Conservation (phyloP, 2,888 invertebrate genomes). For the Dolichomitus sp. region DNA sequence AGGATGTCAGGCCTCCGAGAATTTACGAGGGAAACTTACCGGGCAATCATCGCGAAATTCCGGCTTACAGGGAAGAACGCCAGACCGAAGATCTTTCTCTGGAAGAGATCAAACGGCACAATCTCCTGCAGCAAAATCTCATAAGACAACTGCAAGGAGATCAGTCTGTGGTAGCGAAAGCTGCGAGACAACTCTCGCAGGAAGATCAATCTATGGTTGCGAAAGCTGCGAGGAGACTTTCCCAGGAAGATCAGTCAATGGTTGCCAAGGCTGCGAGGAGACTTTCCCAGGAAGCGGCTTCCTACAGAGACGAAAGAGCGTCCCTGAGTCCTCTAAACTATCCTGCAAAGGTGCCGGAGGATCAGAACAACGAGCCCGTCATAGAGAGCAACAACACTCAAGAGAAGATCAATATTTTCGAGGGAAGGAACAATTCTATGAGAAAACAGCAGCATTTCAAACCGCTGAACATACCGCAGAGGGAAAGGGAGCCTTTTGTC, state of each 20-base stretch:
- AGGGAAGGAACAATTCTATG: slow-evolving; percentile 70
- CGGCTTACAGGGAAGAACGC: not conserved
- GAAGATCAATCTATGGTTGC: slow-evolving; percentile 58
- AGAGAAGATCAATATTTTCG: slow-evolving; percentile 79
- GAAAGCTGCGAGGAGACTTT: not conserved
- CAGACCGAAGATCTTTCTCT: slow-evolving; percentile 50
- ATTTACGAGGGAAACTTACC: slow-evolving; percentile 30
- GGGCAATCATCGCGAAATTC: slow-evolving; percentile 1
- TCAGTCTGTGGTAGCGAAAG: slow-evolving; percentile 42
- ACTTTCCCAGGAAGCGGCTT: slow-evolving; percentile 1
- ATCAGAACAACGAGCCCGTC: slow-evolving; percentile 48
- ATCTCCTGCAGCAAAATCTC: slow-evolving; percentile 81
- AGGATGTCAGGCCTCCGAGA: not conserved
- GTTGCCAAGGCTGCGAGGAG: slow-evolving; percentile 25
- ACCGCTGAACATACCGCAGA: slow-evolving; percentile 73
- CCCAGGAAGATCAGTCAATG: slow-evolving; percentile 41
- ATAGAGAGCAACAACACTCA: slow-evolving; percentile 76
- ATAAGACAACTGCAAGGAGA: slow-evolving; percentile 74
- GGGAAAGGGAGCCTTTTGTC: slow-evolving; percentile 50
- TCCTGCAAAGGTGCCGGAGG: slow-evolving; percentile 12
- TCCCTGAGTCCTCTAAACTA: not conserved
- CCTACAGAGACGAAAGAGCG: slow-evolving; percentile 23
- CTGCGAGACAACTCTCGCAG: not conserved
- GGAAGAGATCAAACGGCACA: slow-evolving; percentile 82
- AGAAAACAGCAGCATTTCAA: slow-evolving; percentile 70